Percentiles rank a stretch among this genome's conserved stretches.
Evolutionary conservation across 92 coral and sea anemone species (phyloP).

Genomic region (Epizoanthus stellaris): DNA sequence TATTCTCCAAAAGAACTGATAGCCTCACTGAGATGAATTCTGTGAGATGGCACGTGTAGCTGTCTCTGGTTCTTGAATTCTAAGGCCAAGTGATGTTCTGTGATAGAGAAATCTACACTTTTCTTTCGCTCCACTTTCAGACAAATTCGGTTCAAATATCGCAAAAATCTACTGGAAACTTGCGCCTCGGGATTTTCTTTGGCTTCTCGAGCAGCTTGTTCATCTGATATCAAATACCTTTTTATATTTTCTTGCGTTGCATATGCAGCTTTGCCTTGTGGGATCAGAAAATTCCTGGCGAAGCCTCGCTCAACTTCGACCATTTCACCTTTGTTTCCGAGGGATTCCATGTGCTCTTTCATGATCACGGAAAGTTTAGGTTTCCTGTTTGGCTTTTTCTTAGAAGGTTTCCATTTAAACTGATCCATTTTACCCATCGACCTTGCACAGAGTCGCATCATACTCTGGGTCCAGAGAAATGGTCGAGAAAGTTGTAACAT

Average conservation of each 20-base stretch:
- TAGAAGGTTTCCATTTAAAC: constrained; percentile 82
- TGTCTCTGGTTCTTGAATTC: constrained; percentile 84
- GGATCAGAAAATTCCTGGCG: constrained; percentile 86
- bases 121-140: constrained; percentile 77
- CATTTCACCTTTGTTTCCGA: constrained; percentile 89
- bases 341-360: constrained; percentile 74
- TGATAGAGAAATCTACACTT: constrained; percentile 65
- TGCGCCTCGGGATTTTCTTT: constrained; percentile 60
- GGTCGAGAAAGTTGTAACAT: constrained; percentile 73
- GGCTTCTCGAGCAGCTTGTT: constrained; percentile 54
- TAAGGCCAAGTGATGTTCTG: constrained; percentile 80
- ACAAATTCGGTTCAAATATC: constrained; percentile 70
- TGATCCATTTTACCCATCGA: constrained; percentile 92
- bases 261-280: constrained; percentile 87
- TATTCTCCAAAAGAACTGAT: constrained; percentile 84
- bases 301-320: constrained; percentile 90
- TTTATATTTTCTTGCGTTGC: constrained; percentile 89
- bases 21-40: constrained; percentile 73
- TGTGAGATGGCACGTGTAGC: constrained; percentile 85
- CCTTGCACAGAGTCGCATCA: constrained; percentile 61
- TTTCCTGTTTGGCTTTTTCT: constrained; percentile 84
- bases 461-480: constrained; percentile 53
- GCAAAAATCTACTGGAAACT: constrained; percentile 73
- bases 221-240: constrained; percentile 66
- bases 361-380: constrained; percentile 82